Base-by-base conservation (phyloP, 2,888 invertebrate genomes). In the Amblyteles armatorius region DNA sequence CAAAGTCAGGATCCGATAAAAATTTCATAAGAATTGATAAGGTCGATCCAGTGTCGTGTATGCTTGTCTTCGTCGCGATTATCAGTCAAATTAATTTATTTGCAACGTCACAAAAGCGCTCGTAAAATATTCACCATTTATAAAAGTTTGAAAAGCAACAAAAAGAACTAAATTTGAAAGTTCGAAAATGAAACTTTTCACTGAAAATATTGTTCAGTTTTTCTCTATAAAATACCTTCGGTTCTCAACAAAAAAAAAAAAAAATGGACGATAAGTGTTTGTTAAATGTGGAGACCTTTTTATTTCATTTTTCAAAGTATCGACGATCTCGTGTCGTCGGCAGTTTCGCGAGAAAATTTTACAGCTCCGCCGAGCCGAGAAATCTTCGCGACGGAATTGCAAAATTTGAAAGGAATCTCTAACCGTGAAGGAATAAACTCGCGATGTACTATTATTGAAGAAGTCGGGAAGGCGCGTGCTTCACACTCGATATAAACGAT, bases 341-440 rank as follows among this genome's bases (percentile, higher is more conserved):
- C 1, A 55, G 7, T 19, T 19, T 16, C 1, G 19, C 19, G 7
- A 55, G n/a, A 19, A 55, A 19, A 55, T 55, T 55, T 7, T 7
- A 9, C n/a, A 55, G 13, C 6, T 11, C 40, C 33, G 57, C 22
- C 40, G 65, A 44, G 44, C 16, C 48, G 48, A 36, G 72, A 57
- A 57, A 78, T 44, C 57, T 78, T 68, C 72, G 82, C 73, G 69
- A 79, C 52, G 69, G 36, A 69, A 74, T 79, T 83, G 73, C 68
- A 50, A 78, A 73, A 83, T 16, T 29, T 50, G 22, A 11, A n/a
- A 63, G 26, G 33, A 72, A n/a, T 52, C 19, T n/a, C 52, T 60
- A 73, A 50, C 73, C 1, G 29, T 29, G 40, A 63, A 33, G 19
- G 26, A 29, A 63, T 72, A 40, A 63, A 79, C 22, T 69, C 69